Conservation (phyloP, 2,113 vertebrate genomes). For the Actenoides hombroni region DNA sequence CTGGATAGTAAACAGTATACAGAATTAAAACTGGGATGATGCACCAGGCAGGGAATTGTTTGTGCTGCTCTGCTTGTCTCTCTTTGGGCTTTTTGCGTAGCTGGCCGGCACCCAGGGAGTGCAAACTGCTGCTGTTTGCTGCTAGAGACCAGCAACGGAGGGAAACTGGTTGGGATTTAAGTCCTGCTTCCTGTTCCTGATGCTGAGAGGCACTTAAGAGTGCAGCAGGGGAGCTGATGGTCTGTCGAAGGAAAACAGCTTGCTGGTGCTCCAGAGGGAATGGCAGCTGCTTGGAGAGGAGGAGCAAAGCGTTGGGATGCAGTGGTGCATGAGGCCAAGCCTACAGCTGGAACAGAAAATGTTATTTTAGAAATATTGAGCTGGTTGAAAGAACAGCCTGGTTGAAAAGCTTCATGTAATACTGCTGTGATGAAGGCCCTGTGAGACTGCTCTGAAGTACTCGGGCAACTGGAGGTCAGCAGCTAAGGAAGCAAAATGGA, state of each 20-base stretch:
- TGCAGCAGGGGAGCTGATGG: not conserved
- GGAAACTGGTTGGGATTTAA: not conserved
- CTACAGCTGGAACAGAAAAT: constrained; percentile 15
- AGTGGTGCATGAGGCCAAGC: not conserved
- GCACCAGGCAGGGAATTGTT: not conserved
- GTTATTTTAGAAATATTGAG: constrained; percentile 10
- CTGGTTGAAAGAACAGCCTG: not conserved
- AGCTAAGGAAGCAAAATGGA: not conserved
- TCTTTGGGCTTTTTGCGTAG: constrained; percentile 13
- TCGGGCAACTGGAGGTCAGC: not conserved
- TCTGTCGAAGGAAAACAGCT: constrained; percentile 3
- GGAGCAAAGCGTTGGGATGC: not conserved
- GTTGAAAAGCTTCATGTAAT: not conserved
- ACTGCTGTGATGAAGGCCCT: not conserved
- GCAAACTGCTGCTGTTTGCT: not conserved
- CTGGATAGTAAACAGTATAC: not conserved
- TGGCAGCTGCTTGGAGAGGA: not conserved
- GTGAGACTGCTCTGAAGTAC: not conserved
- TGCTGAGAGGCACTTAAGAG: not conserved
- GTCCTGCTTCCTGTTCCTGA: not conserved
- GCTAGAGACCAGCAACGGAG: not conserved
- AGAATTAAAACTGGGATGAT: not conserved
- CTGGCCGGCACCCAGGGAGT: not conserved
- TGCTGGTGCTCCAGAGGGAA: not conserved
- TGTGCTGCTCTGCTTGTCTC: not conserved